Conservation (phyloP, 2,113 vertebrate species). For the Neodontobutis hainanensis region DNA sequence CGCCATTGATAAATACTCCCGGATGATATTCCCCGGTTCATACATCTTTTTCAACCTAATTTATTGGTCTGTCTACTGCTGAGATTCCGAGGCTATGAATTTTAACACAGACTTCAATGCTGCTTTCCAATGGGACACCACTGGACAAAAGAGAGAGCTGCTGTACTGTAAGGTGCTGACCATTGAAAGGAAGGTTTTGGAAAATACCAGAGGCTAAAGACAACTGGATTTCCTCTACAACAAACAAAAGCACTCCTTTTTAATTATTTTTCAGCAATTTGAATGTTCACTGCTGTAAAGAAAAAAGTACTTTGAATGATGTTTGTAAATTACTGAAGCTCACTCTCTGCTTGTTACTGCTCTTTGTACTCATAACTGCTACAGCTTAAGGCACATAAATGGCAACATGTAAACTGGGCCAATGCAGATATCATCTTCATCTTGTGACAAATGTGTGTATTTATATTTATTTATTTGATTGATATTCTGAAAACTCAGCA, state of each 20-base stretch:
- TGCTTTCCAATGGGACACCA: background rate
- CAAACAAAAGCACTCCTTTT: background rate
- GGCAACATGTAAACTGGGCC: background rate
- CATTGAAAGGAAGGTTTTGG: constrained; percentile 3
- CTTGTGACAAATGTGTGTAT: background rate
- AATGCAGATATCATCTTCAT: background rate
- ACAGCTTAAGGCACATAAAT: background rate
- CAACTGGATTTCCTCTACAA: background rate
- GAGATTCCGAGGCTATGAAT: constrained; percentile 41
- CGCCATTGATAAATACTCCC: constrained; percentile 93
- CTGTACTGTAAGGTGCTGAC: background rate
- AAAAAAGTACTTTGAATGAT: background rate
- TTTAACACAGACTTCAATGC: background rate
- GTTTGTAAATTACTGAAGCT: constrained; percentile 23
- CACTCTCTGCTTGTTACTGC: constrained; percentile 21
- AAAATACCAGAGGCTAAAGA: background rate
- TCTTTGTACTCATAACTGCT: constrained; percentile 28
- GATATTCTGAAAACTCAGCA: background rate
- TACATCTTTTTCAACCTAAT: constrained; percentile 98
- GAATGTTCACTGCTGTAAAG: constrained; percentile 38
- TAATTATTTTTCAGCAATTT: constrained; percentile 26
- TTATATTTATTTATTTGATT: background rate
- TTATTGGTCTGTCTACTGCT: constrained; percentile 97
- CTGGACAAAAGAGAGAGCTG: background rate
- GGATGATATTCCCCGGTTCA: constrained; percentile 92